phyloP scores from a whole-genome alignment of 2,797 vertebrate species.

The Acrossocheilus fasciatus region DNA sequence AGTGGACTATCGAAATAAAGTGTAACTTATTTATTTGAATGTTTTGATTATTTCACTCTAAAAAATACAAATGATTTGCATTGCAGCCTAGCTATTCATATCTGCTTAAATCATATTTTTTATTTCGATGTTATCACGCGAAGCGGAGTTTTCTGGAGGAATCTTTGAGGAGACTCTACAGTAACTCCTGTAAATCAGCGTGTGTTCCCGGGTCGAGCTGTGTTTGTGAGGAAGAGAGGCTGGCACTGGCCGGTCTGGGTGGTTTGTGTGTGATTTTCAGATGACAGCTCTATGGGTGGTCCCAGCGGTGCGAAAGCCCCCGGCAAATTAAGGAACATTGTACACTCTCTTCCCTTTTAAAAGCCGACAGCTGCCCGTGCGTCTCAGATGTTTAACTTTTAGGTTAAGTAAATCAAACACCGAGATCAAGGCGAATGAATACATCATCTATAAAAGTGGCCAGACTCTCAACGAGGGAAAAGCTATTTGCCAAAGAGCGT shows the following conservation, averaged over 20 bases:
- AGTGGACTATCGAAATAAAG: background rate
- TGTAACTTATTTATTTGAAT: background rate
- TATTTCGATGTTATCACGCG: background rate
- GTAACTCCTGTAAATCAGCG: too few relatives aligned
- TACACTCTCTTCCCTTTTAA: conserved; percentile 51
- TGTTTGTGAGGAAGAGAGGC: conserved; percentile 28
- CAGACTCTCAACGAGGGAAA: conserved; percentile 17
- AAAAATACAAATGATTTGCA: background rate
- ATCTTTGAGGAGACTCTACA: too few relatives aligned
- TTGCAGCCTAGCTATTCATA: background rate
- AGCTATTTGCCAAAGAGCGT: background rate
- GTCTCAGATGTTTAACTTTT: conserved; percentile 58
- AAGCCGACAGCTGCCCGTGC: conserved; percentile 60
- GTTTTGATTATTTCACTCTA: background rate
- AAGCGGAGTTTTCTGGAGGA: background rate
- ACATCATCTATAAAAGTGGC: conserved; percentile 36
- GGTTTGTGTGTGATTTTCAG: conserved; percentile 81
- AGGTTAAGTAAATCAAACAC: conserved; percentile 61
- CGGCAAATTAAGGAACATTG: conserved; percentile 53
- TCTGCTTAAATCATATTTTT: background rate
- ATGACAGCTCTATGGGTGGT: conserved; percentile 85
- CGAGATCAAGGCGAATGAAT: conserved; percentile 54
- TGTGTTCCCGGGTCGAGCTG: background rate
- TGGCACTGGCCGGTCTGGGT: conserved; percentile 79
- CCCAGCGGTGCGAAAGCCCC: conserved; percentile 76